Percentiles rank a stretch among this genome's conserved stretches.
Evolutionary conservation across 2,888 invertebrate genomes (phyloP).

Genomic region (Apeira syringaria): DNA sequence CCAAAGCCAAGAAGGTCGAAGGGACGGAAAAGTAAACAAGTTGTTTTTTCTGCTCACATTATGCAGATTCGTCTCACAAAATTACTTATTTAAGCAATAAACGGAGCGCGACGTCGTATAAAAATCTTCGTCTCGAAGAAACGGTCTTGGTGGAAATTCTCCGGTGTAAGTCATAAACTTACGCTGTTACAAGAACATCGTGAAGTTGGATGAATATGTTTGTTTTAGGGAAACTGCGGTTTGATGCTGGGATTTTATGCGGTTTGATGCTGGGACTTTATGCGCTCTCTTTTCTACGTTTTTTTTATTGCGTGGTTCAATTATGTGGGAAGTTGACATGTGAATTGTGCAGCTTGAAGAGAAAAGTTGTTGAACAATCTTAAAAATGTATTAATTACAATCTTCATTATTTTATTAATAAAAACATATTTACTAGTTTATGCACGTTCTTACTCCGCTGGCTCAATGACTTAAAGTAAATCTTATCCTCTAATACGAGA

Average conservation of each 20-base stretch:
- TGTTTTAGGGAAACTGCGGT: slow-evolving; percentile 29
- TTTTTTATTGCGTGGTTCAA: no score
- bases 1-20: slow-evolving; percentile 21
- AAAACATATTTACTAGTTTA: no score
- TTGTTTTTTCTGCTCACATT: slow-evolving; percentile 69
- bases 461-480: no score
- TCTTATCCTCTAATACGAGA: no score
- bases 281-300: slow-evolving; percentile 6
- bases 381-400: no score
- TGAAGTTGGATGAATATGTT: background rate
- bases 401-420: no score
- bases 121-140: slow-evolving; percentile 66
- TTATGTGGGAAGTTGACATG: no score
- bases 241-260: slow-evolving; percentile 34
- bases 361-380: no score
- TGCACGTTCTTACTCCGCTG: no score
- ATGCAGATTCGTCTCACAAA: slow-evolving; percentile 73
- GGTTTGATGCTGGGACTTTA: slow-evolving; percentile 32
- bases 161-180: slow-evolving; percentile 34
- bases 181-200: slow-evolving; percentile 4
- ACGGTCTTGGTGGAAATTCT: slow-evolving; percentile 27
- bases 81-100: slow-evolving; percentile 80
- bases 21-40: slow-evolving; percentile 53
- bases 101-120: slow-evolving; percentile 66
- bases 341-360: no score